Conservation (phyloP, 2,113 vertebrate species). For the Abramis brama region DNA sequence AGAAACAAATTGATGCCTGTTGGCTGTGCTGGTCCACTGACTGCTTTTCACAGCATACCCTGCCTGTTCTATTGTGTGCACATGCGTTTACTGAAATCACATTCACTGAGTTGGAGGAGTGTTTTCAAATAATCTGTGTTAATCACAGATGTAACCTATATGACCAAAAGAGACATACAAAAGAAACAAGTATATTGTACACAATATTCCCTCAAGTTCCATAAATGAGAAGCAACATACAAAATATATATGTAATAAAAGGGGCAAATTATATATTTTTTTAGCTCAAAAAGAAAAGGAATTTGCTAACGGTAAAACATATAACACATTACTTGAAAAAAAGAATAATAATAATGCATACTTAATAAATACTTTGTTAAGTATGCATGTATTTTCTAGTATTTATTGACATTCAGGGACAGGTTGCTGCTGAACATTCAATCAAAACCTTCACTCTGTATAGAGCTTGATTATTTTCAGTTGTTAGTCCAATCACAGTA, state of each 20-base stretch:
- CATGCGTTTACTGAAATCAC: not conserved
- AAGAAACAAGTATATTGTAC: too few species aligned
- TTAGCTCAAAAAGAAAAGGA: not conserved
- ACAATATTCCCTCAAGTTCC: too few species aligned
- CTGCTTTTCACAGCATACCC: conserved; percentile 6
- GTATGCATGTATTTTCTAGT: not conserved
- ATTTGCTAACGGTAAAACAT: not conserved
- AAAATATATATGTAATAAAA: not conserved
- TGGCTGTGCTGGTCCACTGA: conserved; percentile 32
- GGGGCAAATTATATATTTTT: not conserved
- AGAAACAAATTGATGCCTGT: conserved; percentile 53
- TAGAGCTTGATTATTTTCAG: conserved; percentile 24
- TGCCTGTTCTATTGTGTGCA: not conserved
- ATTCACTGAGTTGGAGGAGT: not conserved
- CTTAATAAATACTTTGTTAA: not conserved
- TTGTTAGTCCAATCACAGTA: conserved; percentile 31
- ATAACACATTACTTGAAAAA: not conserved
- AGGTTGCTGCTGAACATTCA: not conserved
- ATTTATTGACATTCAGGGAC: conserved; percentile 14
- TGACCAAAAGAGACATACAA: too few species aligned
- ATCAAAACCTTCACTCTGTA: conserved; percentile 20
- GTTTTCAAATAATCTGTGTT: conserved; percentile 2
- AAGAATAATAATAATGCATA: not conserved
- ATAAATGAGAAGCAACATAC: too few species aligned
- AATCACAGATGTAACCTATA: not conserved